phyloP scores from a whole-genome alignment of 2,113 vertebrate species.

The Odobenus rosmarus region DNA sequence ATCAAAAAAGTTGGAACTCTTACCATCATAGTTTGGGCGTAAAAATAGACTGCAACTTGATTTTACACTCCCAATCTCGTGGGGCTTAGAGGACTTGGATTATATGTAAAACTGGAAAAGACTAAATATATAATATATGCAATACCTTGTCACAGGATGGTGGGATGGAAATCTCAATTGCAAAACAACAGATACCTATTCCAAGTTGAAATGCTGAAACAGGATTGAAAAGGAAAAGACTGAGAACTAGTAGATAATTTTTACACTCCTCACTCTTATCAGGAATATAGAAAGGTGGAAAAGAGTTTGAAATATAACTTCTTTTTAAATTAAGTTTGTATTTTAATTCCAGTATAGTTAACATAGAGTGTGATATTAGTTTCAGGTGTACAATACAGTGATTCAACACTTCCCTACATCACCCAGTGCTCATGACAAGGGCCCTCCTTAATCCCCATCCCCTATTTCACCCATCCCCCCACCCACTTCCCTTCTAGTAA shows the following conservation, averaged over 20 bases:
- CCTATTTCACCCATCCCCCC: not conserved
- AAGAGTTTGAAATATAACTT: not conserved
- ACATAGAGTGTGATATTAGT: not conserved
- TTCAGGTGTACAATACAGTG: not conserved
- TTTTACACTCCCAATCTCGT: constrained; percentile 49
- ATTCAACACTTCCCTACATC: not conserved
- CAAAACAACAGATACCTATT: constrained; percentile 28
- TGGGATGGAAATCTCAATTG: not conserved
- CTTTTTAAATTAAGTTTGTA: not conserved
- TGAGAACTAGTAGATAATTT: not conserved
- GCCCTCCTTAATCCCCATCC: not conserved
- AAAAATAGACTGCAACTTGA: constrained; percentile 38
- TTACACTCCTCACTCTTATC: not conserved
- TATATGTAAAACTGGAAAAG: constrained; percentile 40
- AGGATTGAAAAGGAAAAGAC: not conserved
- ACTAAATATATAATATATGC: not conserved
- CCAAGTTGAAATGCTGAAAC: not conserved
- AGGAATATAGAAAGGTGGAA: not conserved
- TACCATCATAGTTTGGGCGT: constrained; percentile 48
- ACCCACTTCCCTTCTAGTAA: not conserved
- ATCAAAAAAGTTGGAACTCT: constrained; percentile 4
- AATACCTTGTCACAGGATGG: not conserved
- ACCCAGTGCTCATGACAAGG: not conserved
- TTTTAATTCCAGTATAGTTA: not conserved
- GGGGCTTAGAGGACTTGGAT: not conserved